These are phyloP conservation scores for Papilio polytes DNA, from an alignment of 1,140 invertebrate genomes.

Conservation along the genomic window DNA sequence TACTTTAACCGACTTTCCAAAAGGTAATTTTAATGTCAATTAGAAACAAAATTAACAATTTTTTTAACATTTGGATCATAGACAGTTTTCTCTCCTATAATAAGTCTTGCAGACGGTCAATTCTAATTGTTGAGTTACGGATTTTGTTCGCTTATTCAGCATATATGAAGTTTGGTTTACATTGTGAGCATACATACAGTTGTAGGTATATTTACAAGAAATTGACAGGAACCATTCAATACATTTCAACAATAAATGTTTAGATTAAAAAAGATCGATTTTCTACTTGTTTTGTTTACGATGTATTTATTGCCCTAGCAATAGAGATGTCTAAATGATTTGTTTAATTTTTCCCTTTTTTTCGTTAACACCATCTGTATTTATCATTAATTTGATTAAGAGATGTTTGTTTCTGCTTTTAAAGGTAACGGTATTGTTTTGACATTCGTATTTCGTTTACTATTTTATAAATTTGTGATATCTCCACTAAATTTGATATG, in stretches of 20 bases:
- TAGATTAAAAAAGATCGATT: not conserved
- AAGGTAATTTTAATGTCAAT: too few relatives aligned
- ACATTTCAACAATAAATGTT: not conserved
- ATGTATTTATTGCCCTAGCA: not conserved
- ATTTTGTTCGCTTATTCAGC: too few relatives aligned
- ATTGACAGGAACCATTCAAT: not conserved
- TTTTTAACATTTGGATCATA: too few relatives aligned
- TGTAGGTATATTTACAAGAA: not conserved
- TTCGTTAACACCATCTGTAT: not conserved
- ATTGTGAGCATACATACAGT: not conserved
- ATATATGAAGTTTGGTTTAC: not conserved
- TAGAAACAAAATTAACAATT: too few relatives aligned
- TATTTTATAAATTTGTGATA: conserved; percentile 20
- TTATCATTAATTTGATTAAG: not conserved
- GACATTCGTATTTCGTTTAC: conserved; percentile 9
- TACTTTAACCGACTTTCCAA: too few relatives aligned
- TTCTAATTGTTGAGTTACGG: too few relatives aligned
- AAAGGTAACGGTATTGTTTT: not conserved
- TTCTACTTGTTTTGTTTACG: not conserved
- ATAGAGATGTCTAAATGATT: too few relatives aligned
- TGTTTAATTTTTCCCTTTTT: too few relatives aligned
- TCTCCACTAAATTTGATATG: conserved; percentile 8
- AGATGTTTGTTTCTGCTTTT: not conserved
- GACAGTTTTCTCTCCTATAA: too few relatives aligned
- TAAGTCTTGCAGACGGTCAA: too few relatives aligned